Evolutionary conservation across 2,113 vertebrate species (phyloP).

Genomic region (Hyaena hyaena): DNA sequence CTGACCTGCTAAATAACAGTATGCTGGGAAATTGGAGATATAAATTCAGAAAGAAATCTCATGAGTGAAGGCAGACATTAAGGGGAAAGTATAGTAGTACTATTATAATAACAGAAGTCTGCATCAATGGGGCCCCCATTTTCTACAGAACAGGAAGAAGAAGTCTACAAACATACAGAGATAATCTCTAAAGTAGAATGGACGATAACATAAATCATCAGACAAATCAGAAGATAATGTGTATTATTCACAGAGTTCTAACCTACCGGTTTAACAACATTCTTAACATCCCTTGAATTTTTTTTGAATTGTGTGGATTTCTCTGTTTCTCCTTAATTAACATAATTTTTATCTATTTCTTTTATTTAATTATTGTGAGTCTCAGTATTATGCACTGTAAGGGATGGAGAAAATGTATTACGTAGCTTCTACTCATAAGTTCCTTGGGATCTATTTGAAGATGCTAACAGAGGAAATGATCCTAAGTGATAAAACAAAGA

Average conservation of each 20-base stretch:
- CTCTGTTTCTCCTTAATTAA: not conserved
- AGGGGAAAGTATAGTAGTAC: not conserved
- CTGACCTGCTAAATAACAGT: not conserved
- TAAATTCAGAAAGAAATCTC: not conserved
- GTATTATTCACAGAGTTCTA: not conserved
- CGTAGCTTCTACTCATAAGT: not conserved
- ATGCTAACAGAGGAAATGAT: not conserved
- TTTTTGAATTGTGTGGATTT: not conserved
- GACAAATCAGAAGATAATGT: not conserved
- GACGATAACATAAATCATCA: not conserved
- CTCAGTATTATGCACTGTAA: not conserved
- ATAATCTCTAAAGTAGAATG: not conserved
- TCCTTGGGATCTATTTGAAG: not conserved
- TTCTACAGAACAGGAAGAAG: not conserved
- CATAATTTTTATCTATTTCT: not conserved
- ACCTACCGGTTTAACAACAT: not conserved
- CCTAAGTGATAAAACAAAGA: not conserved
- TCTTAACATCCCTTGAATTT: not conserved
- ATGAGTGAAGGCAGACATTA: not conserved
- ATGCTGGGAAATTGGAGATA: not conserved
- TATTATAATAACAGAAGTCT: not conserved
- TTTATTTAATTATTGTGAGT: not conserved
- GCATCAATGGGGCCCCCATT: rapidly evolving
- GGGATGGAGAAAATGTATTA: not conserved
- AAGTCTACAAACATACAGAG: not conserved